Percentiles rank a stretch among this genome's conserved stretches.
phyloP scores from a whole-genome alignment of 2,888 invertebrate genomes.

The Euproctis similis region DNA sequence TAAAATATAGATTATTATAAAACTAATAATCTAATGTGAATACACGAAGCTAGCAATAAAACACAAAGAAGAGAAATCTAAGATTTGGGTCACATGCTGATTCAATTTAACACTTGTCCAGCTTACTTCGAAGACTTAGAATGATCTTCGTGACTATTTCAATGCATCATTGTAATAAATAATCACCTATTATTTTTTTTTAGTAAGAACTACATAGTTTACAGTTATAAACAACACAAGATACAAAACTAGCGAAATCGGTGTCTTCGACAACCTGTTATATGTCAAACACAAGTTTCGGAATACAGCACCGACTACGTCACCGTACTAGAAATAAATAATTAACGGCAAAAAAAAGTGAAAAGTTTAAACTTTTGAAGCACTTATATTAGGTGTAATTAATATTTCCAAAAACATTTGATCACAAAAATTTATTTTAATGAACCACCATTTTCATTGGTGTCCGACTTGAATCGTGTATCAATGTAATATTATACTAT shows the following conservation, averaged over 20 bases:
- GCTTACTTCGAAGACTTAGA: conserved; percentile 31
- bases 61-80: conserved; percentile 71
- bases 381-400: conserved; percentile 24
- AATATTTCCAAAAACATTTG: conserved; percentile 36
- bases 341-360: conserved; percentile 29
- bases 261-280: conserved; percentile 74
- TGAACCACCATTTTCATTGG: conserved; percentile 75
- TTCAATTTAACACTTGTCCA: conserved; percentile 49
- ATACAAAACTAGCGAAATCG: conserved; percentile 65
- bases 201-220: conserved; percentile 23
- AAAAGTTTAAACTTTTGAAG: conserved; percentile 34
- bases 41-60: conserved; percentile 34
- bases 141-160: conserved; percentile 10
- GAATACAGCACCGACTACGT: conserved; percentile 54
- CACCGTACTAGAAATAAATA: conserved; percentile 44
- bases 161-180: conserved; percentile 8
- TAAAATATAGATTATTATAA: conserved; percentile 14
- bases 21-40: conserved; percentile 19
- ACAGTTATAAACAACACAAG: conserved; percentile 48
- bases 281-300: conserved; percentile 64
- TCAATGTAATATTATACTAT: conserved; percentile 21
- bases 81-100: conserved; percentile 75
- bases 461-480: conserved; percentile 62
- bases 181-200: conserved; percentile 14
- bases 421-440: conserved; percentile 51